These are phyloP conservation scores for Chloropsis hardwickii DNA, from an alignment of 2,113 vertebrate genomes.

Conservation along the genomic window DNA sequence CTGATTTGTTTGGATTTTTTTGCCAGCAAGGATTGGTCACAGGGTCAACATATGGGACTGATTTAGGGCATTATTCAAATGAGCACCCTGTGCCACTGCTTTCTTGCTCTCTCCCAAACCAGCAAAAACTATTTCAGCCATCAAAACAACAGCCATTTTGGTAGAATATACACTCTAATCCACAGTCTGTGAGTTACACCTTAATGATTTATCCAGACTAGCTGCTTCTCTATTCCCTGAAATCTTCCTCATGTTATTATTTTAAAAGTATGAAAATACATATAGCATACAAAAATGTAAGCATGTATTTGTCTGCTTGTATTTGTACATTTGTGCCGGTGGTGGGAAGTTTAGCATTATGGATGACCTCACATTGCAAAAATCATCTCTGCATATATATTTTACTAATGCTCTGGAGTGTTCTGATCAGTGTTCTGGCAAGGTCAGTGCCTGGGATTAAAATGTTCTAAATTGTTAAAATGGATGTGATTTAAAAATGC, in stretches of 20 bases:
- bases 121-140: neutral
- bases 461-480: constrained; percentile 28
- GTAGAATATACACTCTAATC: neutral
- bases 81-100: constrained; percentile 21
- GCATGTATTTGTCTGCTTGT: neutral
- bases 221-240: neutral
- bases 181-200: neutral
- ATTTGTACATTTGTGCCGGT: neutral
- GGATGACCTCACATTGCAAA: neutral
- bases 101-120: constrained; percentile 20
- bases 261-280: neutral
- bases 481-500: constrained; percentile 22
- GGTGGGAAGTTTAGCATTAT: neutral
- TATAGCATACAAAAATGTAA: neutral
- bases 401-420: constrained; percentile 26
- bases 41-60: constrained; percentile 66
- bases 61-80: constrained; percentile 61
- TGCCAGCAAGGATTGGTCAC: constrained; percentile 35
- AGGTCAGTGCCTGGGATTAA: neutral
- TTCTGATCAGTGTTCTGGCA: constrained; percentile 20
- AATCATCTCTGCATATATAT: neutral
- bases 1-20: constrained; percentile 52
- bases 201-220: neutral
- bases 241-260: neutral
- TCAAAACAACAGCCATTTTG: neutral